Evolutionary conservation across 1,140 invertebrate species (phyloP), one percentile per base, ranked within the genome.

Genomic region (Hypsibius dujardini): DNA sequence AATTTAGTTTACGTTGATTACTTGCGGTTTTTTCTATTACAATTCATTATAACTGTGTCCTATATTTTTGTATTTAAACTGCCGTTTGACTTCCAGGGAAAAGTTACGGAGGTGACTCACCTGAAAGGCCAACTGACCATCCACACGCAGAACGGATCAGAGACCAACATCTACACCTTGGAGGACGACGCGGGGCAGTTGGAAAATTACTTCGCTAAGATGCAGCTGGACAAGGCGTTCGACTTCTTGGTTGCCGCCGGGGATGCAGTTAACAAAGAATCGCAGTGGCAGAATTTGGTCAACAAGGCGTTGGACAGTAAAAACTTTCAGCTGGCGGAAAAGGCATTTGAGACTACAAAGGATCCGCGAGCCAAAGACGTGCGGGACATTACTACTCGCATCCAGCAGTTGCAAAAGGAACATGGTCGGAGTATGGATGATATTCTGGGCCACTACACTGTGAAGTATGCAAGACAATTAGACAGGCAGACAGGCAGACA

Each of bases 31-130:
- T 28, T 28, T 28, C 28, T 28, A 28, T 28, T 28, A 28, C 28
- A 28, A 28, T 28, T 28, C 28, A 28, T 28, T 28, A 28, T 28
- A 28, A 28, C 28, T 28, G 28, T 28, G 28, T 28, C 28, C 28
- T 28, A 28, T 28, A 28, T 28, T 28, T 28, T 28, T 28, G 28
- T 28, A 28, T 28, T 28, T 28, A 28, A 28, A 28, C 28, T 28
- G 28, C 28, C 28, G 28, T 28, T 28, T 28, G 75, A 74, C 47
- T 67, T 67, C 12, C 62, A 67, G 62, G 62, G 62, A 7, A 67
- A 67, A 42, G 42, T 67, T 3, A 15, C 62, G 12, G 62, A 67
- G 45, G 42, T 67, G 12, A 45, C 3, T 3, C 62, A 42, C 12
- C 12, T 3, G 42, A 67, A 45, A 12, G 62, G 62, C 42, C 62